Conservation (phyloP, 2,797 vertebrate genomes). For the Hypotaenidia okinawae region DNA sequence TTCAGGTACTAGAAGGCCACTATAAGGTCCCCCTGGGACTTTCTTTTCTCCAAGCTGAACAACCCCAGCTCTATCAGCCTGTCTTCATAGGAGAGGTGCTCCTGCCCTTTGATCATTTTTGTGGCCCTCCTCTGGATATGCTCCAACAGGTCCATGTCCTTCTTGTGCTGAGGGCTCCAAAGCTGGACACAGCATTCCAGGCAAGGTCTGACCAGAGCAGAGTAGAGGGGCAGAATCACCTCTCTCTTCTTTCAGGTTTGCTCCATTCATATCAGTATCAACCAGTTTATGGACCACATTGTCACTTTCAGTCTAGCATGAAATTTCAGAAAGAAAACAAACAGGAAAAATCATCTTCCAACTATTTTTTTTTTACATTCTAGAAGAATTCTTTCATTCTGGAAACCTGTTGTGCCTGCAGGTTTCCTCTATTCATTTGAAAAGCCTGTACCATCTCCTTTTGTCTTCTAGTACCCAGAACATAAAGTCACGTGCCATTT, state of each 20-base stretch:
- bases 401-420: neutral
- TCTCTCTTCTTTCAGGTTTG: neutral
- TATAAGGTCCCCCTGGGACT: too few relatives aligned
- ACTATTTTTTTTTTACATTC: neutral
- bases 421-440: neutral
- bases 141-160: too few relatives aligned
- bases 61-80: too few relatives aligned
- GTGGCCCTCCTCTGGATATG: too few relatives aligned
- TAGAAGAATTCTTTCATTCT: neutral
- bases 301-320: neutral
- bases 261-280: neutral
- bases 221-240: too few relatives aligned
- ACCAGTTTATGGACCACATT: neutral
- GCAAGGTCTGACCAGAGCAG: too few relatives aligned
- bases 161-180: too few relatives aligned
- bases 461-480: neutral
- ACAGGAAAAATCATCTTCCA: neutral
- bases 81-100: too few relatives aligned
- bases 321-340: neutral
- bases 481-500: neutral
- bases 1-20: too few relatives aligned
- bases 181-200: too few relatives aligned
- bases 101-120: too few relatives aligned
- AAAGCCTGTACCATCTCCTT: neutral
- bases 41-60: too few relatives aligned